These are phyloP conservation scores for Eleginops maclovinus DNA, from an alignment of 2,113 vertebrate genomes.

Conservation along the genomic window DNA sequence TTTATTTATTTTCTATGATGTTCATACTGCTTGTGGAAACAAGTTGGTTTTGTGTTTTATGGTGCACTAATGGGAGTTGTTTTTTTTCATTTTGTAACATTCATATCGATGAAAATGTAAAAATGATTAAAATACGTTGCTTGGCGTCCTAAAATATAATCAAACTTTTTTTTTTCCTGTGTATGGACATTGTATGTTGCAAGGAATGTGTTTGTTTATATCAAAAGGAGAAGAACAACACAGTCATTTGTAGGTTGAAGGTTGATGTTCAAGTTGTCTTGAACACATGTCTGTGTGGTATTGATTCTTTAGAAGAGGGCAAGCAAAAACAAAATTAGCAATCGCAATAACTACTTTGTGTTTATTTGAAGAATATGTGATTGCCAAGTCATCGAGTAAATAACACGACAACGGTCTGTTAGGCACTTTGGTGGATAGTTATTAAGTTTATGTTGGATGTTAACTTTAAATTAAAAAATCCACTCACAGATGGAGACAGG, in stretches of 20 bases:
- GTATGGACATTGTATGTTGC: too few relatives aligned
- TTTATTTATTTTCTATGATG: background rate
- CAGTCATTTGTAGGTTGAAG: too few relatives aligned
- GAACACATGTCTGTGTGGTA: background rate
- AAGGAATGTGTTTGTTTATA: background rate
- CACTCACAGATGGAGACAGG: constrained; percentile 21
- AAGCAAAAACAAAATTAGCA: background rate
- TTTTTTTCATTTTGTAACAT: background rate
- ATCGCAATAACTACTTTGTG: background rate
- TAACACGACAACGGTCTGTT: background rate
- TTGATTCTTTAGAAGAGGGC: too few relatives aligned
- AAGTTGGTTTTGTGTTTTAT: background rate
- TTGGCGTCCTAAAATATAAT: background rate
- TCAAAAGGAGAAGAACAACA: background rate
- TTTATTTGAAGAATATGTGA: background rate
- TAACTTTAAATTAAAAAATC: constrained; percentile 24
- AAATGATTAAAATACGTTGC: background rate
- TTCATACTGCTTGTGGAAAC: background rate
- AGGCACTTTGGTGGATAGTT: background rate
- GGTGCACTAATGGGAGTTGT: background rate
- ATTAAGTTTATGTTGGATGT: constrained; percentile 7
- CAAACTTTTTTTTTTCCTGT: background rate
- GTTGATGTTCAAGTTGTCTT: too few relatives aligned
- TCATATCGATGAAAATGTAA: background rate
- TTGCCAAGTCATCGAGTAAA: background rate